Evolutionary conservation across 2,113 vertebrate species (phyloP).

Genomic region (Myodes glareolus): DNA sequence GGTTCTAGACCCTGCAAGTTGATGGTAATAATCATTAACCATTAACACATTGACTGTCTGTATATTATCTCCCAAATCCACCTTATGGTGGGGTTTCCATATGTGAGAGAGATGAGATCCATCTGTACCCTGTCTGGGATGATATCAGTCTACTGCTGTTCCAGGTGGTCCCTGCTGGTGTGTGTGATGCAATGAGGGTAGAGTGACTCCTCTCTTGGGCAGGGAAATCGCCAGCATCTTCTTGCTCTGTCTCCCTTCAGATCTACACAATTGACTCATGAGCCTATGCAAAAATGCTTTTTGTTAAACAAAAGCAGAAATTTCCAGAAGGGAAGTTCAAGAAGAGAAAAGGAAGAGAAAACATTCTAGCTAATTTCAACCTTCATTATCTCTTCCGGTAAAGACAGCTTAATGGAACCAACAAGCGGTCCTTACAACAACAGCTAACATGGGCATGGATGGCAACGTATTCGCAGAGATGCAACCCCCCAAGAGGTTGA

Average conservation of each 20-base stretch:
- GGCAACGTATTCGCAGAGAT: no score
- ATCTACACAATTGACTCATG: not conserved
- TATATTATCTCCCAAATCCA: not conserved
- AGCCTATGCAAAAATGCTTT: not conserved
- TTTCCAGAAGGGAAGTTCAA: not conserved
- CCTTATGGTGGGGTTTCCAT: not conserved
- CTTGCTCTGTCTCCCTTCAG: not conserved
- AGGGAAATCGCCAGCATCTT: not conserved
- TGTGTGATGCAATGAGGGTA: not conserved
- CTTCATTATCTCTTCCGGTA: not conserved
- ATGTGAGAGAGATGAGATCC: not conserved
- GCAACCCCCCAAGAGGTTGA: not conserved
- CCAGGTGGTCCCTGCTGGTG: not conserved
- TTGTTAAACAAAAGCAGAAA: not conserved
- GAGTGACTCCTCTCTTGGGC: not conserved
- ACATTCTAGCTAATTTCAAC: not conserved
- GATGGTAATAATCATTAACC: not conserved
- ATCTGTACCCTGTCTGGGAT: not conserved
- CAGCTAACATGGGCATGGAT: not conserved
- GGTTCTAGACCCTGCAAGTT: not conserved
- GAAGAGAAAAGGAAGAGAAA: not conserved
- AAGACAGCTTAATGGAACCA: not conserved
- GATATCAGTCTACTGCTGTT: not conserved
- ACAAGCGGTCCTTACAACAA: no score
- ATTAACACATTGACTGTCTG: not conserved